Evolutionary conservation across 2,113 vertebrate genomes (phyloP).

Genomic region (Psilopsiagon aurifrons): DNA sequence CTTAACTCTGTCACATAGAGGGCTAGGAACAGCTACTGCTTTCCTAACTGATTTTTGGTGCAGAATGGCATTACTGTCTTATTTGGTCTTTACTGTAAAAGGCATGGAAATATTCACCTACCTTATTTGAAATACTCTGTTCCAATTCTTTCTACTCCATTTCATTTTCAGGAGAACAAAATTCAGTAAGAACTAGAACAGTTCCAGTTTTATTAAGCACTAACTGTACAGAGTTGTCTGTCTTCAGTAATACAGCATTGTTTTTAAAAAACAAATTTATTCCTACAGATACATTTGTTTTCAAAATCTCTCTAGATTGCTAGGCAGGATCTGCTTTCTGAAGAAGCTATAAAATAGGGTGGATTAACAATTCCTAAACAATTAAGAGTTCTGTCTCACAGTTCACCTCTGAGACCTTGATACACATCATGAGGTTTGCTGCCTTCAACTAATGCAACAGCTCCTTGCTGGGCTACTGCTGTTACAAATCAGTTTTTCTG

Average conservation of each 20-base stretch:
- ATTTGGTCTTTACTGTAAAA: background rate
- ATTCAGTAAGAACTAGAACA: background rate
- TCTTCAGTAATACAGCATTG: background rate
- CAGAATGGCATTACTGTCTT: background rate
- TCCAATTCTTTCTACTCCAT: background rate
- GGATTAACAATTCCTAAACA: background rate
- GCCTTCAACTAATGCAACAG: background rate
- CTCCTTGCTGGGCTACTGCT: background rate
- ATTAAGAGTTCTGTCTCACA: background rate
- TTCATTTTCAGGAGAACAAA: background rate
- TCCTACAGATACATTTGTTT: background rate
- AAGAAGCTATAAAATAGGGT: background rate
- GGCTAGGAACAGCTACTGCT: background rate
- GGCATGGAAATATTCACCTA: background rate
- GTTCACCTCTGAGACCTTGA: accelerated
- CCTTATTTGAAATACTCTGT: background rate
- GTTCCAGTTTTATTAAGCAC: background rate
- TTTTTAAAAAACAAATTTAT: background rate
- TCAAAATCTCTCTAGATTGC: background rate
- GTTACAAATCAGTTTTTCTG: background rate
- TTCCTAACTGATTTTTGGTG: background rate
- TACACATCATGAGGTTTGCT: background rate
- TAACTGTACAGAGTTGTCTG: background rate
- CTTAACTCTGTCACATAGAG: background rate
- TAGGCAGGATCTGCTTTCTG: background rate